Evolutionary conservation across 2,113 vertebrate genomes (phyloP).

Genomic region (Apaloderma vittatum): DNA sequence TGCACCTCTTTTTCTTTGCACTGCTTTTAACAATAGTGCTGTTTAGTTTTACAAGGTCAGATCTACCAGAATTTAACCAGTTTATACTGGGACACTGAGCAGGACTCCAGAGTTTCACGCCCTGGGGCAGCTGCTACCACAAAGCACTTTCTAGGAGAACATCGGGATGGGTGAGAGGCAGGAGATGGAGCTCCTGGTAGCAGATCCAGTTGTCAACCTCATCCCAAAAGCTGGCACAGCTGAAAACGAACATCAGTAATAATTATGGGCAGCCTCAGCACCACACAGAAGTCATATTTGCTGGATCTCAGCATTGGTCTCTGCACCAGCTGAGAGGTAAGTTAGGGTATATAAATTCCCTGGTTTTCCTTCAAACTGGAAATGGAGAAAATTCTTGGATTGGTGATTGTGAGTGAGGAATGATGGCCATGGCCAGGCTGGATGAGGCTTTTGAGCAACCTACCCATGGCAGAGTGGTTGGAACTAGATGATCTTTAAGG

Average conservation of each 20-base stretch:
- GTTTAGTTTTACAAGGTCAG: not conserved
- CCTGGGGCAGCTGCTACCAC: not conserved
- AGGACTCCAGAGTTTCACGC: not conserved
- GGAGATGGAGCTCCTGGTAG: not conserved
- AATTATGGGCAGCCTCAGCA: not conserved
- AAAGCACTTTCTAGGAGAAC: accelerated
- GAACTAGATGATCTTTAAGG: no score
- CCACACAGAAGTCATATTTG: accelerated
- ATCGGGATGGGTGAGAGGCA: not conserved
- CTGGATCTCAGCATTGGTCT: not conserved
- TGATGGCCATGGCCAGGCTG: no score
- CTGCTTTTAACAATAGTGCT: not conserved
- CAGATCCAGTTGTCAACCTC: not conserved
- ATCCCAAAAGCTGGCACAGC: not conserved
- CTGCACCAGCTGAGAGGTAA: not conserved
- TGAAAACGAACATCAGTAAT: not conserved
- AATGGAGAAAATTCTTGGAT: not conserved
- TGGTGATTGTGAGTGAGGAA: not conserved
- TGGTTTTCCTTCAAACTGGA: not conserved
- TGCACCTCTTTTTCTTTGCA: not conserved
- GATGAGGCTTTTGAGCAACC: no score
- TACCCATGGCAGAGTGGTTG: no score
- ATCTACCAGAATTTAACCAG: not conserved
- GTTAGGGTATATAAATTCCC: not conserved
- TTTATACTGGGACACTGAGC: not conserved